Percentiles rank a stretch among this genome's conserved stretches.
phyloP scores from a whole-genome alignment of 2,113 vertebrate genomes.

The Pseudorasbora parva region DNA sequence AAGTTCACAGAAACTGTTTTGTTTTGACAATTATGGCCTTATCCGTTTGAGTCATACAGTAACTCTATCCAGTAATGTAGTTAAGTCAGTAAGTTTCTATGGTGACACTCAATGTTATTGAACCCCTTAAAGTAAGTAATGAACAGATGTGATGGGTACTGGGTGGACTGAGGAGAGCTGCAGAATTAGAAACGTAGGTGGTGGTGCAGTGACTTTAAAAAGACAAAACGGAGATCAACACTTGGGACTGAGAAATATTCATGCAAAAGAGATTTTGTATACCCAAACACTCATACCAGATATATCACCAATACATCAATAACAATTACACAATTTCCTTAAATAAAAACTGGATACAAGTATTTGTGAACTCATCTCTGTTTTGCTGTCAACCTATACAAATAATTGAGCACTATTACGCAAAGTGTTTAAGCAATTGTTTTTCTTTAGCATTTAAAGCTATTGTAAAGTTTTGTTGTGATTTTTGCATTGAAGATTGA shows the following conservation, averaged over 20 bases:
- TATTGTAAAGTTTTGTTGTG: not conserved
- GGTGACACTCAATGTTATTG: conserved; percentile 5
- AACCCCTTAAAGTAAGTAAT: conserved; percentile 21
- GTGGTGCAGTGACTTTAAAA: conserved; percentile 4
- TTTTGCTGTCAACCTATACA: not conserved
- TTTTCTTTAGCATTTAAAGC: not conserved
- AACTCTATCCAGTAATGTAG: conserved; percentile 33
- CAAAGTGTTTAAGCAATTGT: conserved; percentile 23
- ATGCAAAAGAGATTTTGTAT: not conserved
- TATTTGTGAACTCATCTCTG: not conserved
- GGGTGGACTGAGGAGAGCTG: conserved; percentile 7
- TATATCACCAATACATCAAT: not conserved
- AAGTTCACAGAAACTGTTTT: conserved; percentile 23
- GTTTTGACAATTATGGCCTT: conserved; percentile 33
- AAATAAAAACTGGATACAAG: not conserved
- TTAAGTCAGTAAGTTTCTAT: conserved; percentile 17
- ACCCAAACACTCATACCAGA: not conserved
- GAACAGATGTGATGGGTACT: conserved; percentile 20
- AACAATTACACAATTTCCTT: not conserved
- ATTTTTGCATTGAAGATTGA: not conserved
- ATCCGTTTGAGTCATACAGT: conserved; percentile 14
- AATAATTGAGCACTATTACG: not conserved
- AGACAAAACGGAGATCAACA: not conserved
- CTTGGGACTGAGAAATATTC: not conserved
- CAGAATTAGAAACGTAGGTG: not conserved